Percentiles rank a stretch among this genome's conserved stretches.
phyloP scores from a whole-genome alignment of 2,113 vertebrate genomes.

The Amphilophus citrinellus region DNA sequence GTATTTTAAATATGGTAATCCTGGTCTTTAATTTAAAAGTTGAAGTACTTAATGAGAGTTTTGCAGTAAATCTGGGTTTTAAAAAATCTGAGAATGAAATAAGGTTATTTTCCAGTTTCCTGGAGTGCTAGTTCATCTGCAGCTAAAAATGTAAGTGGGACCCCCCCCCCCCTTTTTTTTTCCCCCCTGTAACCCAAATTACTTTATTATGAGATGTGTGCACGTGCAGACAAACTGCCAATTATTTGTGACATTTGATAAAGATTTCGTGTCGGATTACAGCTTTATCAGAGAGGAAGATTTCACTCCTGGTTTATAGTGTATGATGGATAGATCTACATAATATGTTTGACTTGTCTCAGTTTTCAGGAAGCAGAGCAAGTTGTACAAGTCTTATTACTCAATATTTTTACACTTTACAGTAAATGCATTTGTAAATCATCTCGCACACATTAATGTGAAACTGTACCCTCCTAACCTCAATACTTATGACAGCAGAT shows the following conservation, averaged over 20 bases:
- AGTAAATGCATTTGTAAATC: conserved; percentile 11
- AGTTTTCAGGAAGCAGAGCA: too few relatives aligned
- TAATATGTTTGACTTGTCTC: too few relatives aligned
- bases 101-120: conserved; percentile 8
- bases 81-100: conserved; percentile 17
- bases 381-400: too few relatives aligned
- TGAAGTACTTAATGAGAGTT: background rate
- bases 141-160: background rate
- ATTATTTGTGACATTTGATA: background rate
- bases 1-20: background rate
- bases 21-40: background rate
- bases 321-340: too few relatives aligned
- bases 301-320: too few relatives aligned
- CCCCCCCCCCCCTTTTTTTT: too few relatives aligned
- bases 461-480: background rate
- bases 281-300: too few relatives aligned
- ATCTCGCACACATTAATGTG: background rate
- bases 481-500: background rate
- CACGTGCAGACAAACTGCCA: background rate
- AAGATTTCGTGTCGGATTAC: too few relatives aligned
- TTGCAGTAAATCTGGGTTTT: background rate
- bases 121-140: background rate
- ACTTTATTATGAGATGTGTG: background rate
- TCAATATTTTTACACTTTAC: background rate
- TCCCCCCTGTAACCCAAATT: background rate